A percentile compares a stretch with the other conserved stretches of the same genome.
Conservation (phyloP, 2,113 vertebrate genomes). For the Haemorhous mexicanus region DNA sequence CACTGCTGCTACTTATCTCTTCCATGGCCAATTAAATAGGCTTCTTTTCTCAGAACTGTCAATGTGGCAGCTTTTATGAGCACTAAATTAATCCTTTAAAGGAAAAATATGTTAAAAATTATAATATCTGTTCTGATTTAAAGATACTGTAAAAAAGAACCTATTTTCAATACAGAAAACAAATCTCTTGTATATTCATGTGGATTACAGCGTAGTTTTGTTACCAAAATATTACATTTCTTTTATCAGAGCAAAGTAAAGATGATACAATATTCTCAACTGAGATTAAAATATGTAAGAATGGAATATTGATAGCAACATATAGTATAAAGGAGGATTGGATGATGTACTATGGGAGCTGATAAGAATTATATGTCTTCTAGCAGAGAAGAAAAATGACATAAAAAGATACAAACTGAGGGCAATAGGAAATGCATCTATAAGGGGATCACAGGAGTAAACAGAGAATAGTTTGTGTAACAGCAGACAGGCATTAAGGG, state of each 20-base stretch:
- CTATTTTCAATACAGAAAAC: constrained; percentile 50
- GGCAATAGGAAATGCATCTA: constrained; percentile 55
- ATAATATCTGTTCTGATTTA: constrained; percentile 51
- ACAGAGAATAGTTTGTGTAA: constrained; percentile 52
- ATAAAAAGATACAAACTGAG: constrained; percentile 66
- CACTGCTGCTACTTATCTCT: neutral
- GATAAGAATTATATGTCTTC: constrained; percentile 65
- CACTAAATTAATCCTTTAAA: constrained; percentile 47
- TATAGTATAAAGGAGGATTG: neutral
- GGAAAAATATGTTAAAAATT: constrained; percentile 1
- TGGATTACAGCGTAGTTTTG: constrained; percentile 63
- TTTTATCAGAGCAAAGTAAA: constrained; percentile 70
- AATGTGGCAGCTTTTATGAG: constrained; percentile 21
- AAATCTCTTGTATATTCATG: constrained; percentile 64
- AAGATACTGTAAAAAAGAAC: constrained; percentile 46
- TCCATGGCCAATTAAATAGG: constrained; percentile 52
- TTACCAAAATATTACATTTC: constrained; percentile 63
- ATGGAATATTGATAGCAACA: constrained; percentile 60
- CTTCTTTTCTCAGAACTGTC: constrained; percentile 43
- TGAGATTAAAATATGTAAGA: constrained; percentile 68
- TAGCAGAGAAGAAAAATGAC: constrained; percentile 43
- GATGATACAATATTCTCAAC: constrained; percentile 59
- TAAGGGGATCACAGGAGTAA: constrained; percentile 53
- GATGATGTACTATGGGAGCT: constrained; percentile 21
- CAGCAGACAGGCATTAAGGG: constrained; percentile 44